Conservation (phyloP, 1,140 invertebrate genomes). For the Rhyacophila brunnea region DNA sequence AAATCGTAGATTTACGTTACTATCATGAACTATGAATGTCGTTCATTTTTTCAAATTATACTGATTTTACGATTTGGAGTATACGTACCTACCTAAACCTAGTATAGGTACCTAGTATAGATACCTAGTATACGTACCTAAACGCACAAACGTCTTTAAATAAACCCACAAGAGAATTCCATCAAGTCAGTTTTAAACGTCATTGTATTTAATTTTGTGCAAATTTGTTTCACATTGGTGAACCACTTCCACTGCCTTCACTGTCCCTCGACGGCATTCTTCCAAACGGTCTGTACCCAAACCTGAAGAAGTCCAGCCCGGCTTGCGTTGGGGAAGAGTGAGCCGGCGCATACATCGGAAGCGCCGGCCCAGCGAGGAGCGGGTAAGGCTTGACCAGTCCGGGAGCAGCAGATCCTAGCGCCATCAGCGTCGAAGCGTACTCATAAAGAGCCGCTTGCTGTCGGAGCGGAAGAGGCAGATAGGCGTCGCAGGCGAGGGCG, state of each 20-base stretch:
- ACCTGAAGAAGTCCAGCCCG: slow-evolving; percentile 7
- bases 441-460: slow-evolving; percentile 25
- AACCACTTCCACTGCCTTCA: slow-evolving; percentile 1
- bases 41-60: too few relatives aligned
- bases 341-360: slow-evolving; percentile 13
- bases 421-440: slow-evolving; percentile 18
- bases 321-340: neutral
- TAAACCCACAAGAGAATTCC: too few relatives aligned
- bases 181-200: too few relatives aligned
- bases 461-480: slow-evolving; percentile 4
- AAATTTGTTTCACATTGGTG: neutral
- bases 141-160: too few relatives aligned
- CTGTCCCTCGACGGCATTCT: neutral
- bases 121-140: too few relatives aligned
- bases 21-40: too few relatives aligned
- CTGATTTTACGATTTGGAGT: too few relatives aligned
- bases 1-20: too few relatives aligned
- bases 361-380: slow-evolving; percentile 11
- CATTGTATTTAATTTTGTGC: too few relatives aligned
- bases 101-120: too few relatives aligned
- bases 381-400: slow-evolving; percentile 23
- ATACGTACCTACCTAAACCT: too few relatives aligned
- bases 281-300: neutral
- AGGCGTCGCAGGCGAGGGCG: slow-evolving; percentile 5
- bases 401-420: slow-evolving; percentile 6